Percentiles rank a stretch among this genome's conserved stretches.
Conservation (phyloP, 2,888 invertebrate species). For the Melanostoma mellinum region DNA sequence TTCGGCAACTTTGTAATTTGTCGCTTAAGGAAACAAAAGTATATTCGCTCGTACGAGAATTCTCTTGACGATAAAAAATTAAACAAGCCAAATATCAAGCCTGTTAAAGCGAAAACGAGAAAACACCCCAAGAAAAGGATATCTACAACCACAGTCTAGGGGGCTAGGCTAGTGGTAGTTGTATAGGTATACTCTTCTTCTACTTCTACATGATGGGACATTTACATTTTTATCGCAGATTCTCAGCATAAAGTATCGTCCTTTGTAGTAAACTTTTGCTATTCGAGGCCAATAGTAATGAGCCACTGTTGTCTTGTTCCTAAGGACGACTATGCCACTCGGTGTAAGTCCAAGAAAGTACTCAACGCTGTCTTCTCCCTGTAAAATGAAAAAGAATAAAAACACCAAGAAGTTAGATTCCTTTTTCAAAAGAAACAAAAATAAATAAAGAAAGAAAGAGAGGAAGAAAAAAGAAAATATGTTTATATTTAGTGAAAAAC, state of each 20-base stretch:
- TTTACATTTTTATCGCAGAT: conserved; percentile 98
- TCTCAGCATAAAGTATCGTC: conserved; percentile 97
- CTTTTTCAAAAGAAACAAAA: conserved; percentile 27
- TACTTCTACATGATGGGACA: conserved; percentile 67
- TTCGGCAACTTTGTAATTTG: conserved; percentile 57
- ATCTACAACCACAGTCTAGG: background rate
- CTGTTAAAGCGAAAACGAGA: background rate
- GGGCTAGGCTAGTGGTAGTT: background rate
- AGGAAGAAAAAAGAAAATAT: conserved; percentile 34
- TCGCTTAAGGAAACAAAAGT: conserved; percentile 33
- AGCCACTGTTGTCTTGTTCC: conserved; percentile 97
- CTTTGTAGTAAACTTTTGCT: conserved; percentile 97
- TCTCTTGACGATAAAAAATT: conserved; percentile 51
- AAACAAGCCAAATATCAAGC: conserved; percentile 52
- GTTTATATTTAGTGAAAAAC: conserved; percentile 32
- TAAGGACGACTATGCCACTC: conserved; percentile 95
- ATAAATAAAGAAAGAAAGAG: conserved; percentile 18
- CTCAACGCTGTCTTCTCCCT: conserved; percentile 98
- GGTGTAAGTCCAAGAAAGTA: conserved; percentile 98
- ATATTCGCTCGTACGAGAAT: conserved; percentile 3
- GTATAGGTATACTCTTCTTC: background rate
- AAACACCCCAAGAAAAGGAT: conserved; percentile 36
- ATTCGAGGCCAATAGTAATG: conserved; percentile 99
- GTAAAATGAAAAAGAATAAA: conserved; percentile 74
- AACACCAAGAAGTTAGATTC: conserved; percentile 40